Conservation (phyloP, 2,797 vertebrate genomes). For the Lagorchestes hirsutus region DNA sequence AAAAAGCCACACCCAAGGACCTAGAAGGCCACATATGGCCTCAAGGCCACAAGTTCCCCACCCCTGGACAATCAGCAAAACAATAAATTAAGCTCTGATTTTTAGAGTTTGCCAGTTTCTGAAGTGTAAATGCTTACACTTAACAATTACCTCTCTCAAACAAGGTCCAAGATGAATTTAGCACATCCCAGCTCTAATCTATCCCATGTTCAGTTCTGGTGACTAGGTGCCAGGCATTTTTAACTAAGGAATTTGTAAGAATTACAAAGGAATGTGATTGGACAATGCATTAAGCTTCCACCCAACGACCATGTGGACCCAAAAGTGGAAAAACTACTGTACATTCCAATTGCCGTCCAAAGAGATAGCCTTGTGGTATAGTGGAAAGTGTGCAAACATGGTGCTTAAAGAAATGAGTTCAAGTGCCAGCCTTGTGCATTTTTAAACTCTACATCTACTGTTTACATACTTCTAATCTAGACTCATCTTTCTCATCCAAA, state of each 20-base stretch:
- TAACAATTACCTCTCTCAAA: neutral
- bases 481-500: neutral
- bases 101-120: neutral
- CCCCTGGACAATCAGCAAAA: neutral
- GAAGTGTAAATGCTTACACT: neutral
- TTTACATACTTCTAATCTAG: neutral
- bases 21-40: no score
- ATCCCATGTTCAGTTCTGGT: neutral
- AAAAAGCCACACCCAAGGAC: no score
- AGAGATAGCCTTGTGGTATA: neutral
- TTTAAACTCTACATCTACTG: neutral
- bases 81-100: neutral
- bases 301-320: neutral
- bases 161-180: neutral
- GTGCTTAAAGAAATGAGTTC: neutral
- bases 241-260: neutral
- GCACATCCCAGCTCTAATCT: neutral
- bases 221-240: neutral
- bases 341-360: neutral
- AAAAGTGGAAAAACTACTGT: neutral
- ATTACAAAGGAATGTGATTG: conserved; percentile 27
- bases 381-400: neutral
- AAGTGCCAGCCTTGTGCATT: neutral
- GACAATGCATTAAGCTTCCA: neutral
- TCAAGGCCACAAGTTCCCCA: no score